A percentile compares a stretch with the other conserved stretches of the same genome.
These are phyloP conservation scores for Tiliacea aurago DNA, from an alignment of 2,888 invertebrate genomes.

Conservation along the genomic window DNA sequence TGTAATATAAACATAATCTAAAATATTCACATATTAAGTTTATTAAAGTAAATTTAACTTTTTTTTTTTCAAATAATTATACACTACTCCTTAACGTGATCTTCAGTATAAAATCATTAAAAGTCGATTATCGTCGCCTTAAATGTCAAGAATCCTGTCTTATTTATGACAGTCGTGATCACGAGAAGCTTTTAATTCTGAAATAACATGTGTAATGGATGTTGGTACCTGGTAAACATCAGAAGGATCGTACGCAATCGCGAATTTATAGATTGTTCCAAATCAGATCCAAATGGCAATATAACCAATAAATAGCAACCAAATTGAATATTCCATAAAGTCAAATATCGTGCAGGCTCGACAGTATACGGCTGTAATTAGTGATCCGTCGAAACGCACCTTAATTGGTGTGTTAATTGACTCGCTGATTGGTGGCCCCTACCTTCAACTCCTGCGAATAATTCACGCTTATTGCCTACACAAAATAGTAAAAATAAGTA, in stretches of 20 bases:
- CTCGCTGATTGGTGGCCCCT: conserved; percentile 61
- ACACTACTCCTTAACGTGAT: too few species aligned
- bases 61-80: too few species aligned
- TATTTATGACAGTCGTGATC: too few species aligned
- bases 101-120: too few species aligned
- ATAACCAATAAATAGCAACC: not conserved
- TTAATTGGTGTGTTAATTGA: conserved; percentile 73
- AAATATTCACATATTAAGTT: too few species aligned
- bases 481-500: conserved; percentile 14
- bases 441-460: conserved; percentile 33
- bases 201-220: not conserved
- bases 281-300: not conserved
- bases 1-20: too few species aligned
- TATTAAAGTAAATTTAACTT: too few species aligned
- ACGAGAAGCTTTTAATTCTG: not conserved
- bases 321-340: conserved; percentile 35
- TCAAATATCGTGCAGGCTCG: conserved; percentile 36
- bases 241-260: not conserved
- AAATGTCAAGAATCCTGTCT: not conserved
- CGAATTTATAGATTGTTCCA: not conserved
- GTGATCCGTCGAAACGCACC: conserved; percentile 60
- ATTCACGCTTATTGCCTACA: conserved; percentile 28
- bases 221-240: too few species aligned
- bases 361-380: conserved; percentile 63
- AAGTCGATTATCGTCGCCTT: too few species aligned